Base-by-base conservation (phyloP, 2,113 vertebrate species). In the Gila orcuttii region DNA sequence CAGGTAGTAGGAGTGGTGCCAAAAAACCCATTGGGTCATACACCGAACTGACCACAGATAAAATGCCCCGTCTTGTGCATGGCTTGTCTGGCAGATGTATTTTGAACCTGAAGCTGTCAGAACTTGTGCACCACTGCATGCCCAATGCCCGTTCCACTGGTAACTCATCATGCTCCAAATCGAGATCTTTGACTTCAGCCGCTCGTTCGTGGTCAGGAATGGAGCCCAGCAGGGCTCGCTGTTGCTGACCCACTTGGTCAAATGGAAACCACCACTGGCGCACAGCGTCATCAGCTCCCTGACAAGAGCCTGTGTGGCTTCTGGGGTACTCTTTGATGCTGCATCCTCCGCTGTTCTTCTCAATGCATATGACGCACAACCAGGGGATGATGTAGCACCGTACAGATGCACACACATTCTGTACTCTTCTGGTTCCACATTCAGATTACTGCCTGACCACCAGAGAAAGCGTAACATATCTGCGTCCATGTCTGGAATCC, bases 211-310 rank as follows among this genome's bases (percentile, higher is more conserved):
- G 33, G 39, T 74, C 71, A 47, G 71, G 71, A 47, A 74, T 74
- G 19, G 33, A 47, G 21, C 36, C 21, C 42, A 45, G 42, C 19
- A 74, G 10, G 2, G 21, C 62, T 64, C 71, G 39, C 39, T 74
- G 11, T 83, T 89, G 66, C 75, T 84, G 2, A 83, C 45, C 75
- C 80, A 89, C 11, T 87, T 89, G 13, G 28, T 62, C 6, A 86
- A 17, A 4, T 10, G 2, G 19, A 88, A 88, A 64, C 85, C 86
- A 39, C 60, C n/a, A n/a, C n/a, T 78, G 6, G 13, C 4, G 39
- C 78, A 86, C 2, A 78, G 3, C 12, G 28, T 62, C 66, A 33
- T 73, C 15, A 81, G 19, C 12, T 87, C 33, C 2, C 42, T 47
- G 3, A 11, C 31, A 55, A 66, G 33, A 31, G 31, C 13, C 19